phyloP scores from a whole-genome alignment of 1,140 invertebrate genomes.

The Scaptodrosophila lebanonensis region DNA sequence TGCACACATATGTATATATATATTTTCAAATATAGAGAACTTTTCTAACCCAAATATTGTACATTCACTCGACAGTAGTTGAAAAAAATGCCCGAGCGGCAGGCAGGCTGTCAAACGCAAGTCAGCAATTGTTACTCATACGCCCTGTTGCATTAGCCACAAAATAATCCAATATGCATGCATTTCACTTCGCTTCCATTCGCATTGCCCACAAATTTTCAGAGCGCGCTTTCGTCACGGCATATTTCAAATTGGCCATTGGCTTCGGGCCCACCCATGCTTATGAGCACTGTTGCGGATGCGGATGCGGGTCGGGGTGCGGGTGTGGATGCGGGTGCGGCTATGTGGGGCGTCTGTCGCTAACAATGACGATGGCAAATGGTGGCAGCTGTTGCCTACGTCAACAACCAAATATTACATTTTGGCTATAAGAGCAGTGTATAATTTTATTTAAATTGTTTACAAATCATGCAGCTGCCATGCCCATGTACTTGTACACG shows the following conservation, averaged over 20 bases:
- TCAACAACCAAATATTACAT: no score
- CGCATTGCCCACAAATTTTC: not conserved
- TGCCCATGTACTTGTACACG: no score
- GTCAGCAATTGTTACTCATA: slow-evolving; percentile 55
- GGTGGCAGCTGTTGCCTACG: slow-evolving; percentile 50
- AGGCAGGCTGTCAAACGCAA: slow-evolving; percentile 16
- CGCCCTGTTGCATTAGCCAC: slow-evolving; percentile 12
- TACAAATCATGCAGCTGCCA: no score
- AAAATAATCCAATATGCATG: slow-evolving; percentile 43
- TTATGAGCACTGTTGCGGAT: no score
- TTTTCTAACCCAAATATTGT: slow-evolving; percentile 65
- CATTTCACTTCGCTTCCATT: slow-evolving; percentile 45
- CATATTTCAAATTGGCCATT: slow-evolving; percentile 39
- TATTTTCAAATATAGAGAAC: slow-evolving; percentile 9
- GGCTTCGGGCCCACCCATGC: no score
- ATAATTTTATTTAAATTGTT: no score
- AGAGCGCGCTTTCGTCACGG: slow-evolving; percentile 43
- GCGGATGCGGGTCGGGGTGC: no score
- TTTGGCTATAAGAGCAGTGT: no score
- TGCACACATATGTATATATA: slow-evolving; percentile 2
- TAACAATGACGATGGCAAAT: slow-evolving; percentile 38
- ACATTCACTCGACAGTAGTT: slow-evolving; percentile 40
- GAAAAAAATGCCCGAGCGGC: no score
- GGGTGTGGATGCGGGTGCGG: no score
- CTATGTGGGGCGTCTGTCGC: no score